phyloP scores from a whole-genome alignment of 1,140 invertebrate species.

The Lepidotrigona ventralis region DNA sequence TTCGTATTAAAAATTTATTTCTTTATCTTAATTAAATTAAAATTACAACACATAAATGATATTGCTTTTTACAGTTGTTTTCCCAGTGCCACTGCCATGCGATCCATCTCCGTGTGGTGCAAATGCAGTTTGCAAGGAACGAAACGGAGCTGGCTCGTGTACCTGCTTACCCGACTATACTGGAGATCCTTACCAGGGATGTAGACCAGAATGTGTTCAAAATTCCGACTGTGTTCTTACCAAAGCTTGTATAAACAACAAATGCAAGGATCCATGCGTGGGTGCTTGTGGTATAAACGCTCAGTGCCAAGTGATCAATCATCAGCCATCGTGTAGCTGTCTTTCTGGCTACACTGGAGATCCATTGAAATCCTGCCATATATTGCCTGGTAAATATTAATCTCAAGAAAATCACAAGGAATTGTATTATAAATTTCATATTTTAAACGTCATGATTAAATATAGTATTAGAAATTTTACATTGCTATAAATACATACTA shows the following conservation, averaged over 20 bases:
- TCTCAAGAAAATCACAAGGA: neutral
- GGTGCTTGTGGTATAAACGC: slow-evolving; percentile 91
- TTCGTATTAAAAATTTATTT: neutral
- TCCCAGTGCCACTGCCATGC: slow-evolving; percentile 83
- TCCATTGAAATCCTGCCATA: slow-evolving; percentile 86
- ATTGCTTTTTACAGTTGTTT: slow-evolving; percentile 14
- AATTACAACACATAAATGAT: neutral
- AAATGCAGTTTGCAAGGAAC: slow-evolving; percentile 89
- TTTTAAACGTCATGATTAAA: too few species aligned
- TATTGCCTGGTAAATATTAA: slow-evolving; percentile 83
- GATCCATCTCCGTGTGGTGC: slow-evolving; percentile 91
- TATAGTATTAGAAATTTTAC: too few species aligned
- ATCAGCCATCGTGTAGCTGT: slow-evolving; percentile 90
- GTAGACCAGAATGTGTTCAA: slow-evolving; percentile 90
- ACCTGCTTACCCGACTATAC: slow-evolving; percentile 89
- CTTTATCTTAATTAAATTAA: neutral
- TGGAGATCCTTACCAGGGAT: slow-evolving; percentile 91
- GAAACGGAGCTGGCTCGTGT: slow-evolving; percentile 88
- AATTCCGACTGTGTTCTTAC: slow-evolving; percentile 88
- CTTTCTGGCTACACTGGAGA: slow-evolving; percentile 88
- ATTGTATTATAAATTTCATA: too few species aligned
- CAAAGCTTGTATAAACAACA: slow-evolving; percentile 90
- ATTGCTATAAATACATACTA: too few species aligned
- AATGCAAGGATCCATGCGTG: slow-evolving; percentile 90
- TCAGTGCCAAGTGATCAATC: slow-evolving; percentile 90